Base-by-base conservation (phyloP, 1,140 invertebrate species). In the Zaprionus nigranus region DNA sequence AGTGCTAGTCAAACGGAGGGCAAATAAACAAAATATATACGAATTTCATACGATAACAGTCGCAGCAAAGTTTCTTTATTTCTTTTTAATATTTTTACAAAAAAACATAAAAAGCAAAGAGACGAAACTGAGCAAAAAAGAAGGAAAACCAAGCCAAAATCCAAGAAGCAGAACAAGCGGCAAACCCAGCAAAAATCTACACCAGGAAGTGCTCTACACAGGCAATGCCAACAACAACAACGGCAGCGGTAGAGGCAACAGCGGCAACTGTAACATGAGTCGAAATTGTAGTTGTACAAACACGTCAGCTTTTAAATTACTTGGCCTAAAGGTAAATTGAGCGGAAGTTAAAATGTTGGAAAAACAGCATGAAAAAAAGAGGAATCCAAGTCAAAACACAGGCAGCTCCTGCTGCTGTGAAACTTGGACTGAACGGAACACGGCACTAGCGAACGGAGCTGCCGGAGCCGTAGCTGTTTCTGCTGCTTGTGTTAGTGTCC, bases 251-350 rank as follows among this genome's bases (percentile, higher is more conserved):
- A 72, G 28, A 38, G 61, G 20, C 57, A n/a, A n/a, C n/a, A 70
- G 75, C 65, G 68, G 82, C 85, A 88, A 85, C 85, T 76, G 81
- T 87, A 90, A 88, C 85, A 90, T 88, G 85, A 90, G 85, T 85
- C 85, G 78, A 90, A 88, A 90, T 88, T 88, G 86, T 90, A 90
- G 86, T 90, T 90, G 85, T 90, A 90, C 81, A 90, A 90, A 90
- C 85, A 90, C 85, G 85, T 90, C 85, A 90, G 85, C 85, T 90
- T 90, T 90, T 90, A 90, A 90, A 90, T 90, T 90, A 90, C 85
- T 90, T 90, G 85, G 85, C 85, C 85, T 90, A 90, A 90, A 90
- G 85, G 86, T 90, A 90, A 90, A 90, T 90, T 90, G 85, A 90
- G 85, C 85, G 85, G 85, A 90, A 90, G 85, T 90, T 90, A 90